Evolutionary conservation across 1,140 invertebrate species (phyloP).

Genomic region (Drosophila simulans): DNA sequence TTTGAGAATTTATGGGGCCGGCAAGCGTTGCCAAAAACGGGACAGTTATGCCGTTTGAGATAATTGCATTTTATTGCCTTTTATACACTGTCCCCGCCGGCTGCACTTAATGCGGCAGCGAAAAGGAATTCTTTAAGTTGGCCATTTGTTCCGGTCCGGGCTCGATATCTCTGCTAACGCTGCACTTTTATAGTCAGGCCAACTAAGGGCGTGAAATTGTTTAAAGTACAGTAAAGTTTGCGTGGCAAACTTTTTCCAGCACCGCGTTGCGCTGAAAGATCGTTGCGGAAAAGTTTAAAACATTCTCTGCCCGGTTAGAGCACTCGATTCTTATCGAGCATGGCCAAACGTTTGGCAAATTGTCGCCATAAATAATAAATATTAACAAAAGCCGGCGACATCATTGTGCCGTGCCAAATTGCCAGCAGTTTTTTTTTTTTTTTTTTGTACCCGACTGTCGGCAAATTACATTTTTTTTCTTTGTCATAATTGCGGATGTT

Average conservation of each 20-base stretch:
- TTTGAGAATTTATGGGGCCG: conserved; percentile 68
- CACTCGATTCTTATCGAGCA: conserved; percentile 32
- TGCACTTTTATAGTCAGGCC: conserved; percentile 63
- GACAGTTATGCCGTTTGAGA: conserved; percentile 80
- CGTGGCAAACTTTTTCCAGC: conserved; percentile 19
- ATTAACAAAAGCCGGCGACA: conserved; percentile 49
- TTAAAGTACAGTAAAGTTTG: conserved; percentile 48
- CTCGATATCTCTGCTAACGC: conserved; percentile 11
- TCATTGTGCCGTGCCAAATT: conserved; percentile 46
- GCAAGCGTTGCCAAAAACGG: conserved; percentile 73
- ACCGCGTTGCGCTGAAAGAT: conserved; percentile 30
- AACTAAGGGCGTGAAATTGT: conserved; percentile 66
- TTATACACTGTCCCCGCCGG: conserved; percentile 62
- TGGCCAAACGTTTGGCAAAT: conserved; percentile 46
- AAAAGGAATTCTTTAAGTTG: conserved; percentile 67
- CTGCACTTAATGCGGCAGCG: conserved; percentile 64
- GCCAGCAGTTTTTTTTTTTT: conserved; percentile 4
- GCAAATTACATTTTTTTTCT: conserved; percentile 14
- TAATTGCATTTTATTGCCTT: conserved; percentile 81
- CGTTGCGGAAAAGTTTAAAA: conserved; percentile 54
- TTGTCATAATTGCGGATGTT: not conserved
- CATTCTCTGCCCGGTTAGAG: not conserved
- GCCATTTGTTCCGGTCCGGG: conserved; percentile 31
- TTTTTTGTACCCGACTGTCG: not conserved
- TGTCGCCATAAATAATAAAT: conserved; percentile 57